phyloP scores from a whole-genome alignment of 2,888 invertebrate genomes.

The Cybosia mesomella region DNA sequence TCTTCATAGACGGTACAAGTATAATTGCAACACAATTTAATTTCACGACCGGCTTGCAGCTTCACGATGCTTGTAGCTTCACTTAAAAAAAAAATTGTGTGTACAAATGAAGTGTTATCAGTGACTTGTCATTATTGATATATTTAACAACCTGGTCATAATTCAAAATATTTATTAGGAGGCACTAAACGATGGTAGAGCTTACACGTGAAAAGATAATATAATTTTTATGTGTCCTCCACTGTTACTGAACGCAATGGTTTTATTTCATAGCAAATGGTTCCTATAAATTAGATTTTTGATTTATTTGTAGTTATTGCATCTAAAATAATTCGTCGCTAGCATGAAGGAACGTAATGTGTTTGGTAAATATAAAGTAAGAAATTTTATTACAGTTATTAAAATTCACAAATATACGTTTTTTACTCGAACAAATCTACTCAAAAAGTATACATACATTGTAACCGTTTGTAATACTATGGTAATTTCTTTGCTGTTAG shows the following conservation, averaged over 20 bases:
- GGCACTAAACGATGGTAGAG: slow-evolving; percentile 66
- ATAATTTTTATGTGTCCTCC: slow-evolving; percentile 82
- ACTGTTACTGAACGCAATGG: slow-evolving; percentile 64
- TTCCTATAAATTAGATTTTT: slow-evolving; percentile 77
- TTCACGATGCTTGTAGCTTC: no score
- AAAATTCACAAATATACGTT: slow-evolving; percentile 16
- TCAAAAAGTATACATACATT: background rate
- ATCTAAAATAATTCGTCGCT: slow-evolving; percentile 42
- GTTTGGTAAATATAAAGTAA: slow-evolving; percentile 12
- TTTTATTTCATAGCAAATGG: slow-evolving; percentile 73
- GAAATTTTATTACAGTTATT: slow-evolving; percentile 13
- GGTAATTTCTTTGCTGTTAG: background rate
- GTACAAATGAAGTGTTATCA: background rate
- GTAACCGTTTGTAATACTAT: background rate
- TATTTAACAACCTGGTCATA: slow-evolving; percentile 54
- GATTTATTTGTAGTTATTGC: slow-evolving; percentile 70
- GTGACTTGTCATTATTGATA: slow-evolving; percentile 33
- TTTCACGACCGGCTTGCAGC: no score
- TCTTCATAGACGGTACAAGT: no score
- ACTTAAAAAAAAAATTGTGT: background rate
- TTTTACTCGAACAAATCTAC: background rate
- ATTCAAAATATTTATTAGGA: slow-evolving; percentile 63
- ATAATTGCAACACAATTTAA: no score
- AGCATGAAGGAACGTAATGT: slow-evolving; percentile 26
- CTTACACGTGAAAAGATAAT: slow-evolving; percentile 80